Evolutionary conservation across 53 echinoderm and acorn worm species (phyloP), one percentile per base, ranked within the genome.

Genomic region (Holothuria leucospilota): DNA sequence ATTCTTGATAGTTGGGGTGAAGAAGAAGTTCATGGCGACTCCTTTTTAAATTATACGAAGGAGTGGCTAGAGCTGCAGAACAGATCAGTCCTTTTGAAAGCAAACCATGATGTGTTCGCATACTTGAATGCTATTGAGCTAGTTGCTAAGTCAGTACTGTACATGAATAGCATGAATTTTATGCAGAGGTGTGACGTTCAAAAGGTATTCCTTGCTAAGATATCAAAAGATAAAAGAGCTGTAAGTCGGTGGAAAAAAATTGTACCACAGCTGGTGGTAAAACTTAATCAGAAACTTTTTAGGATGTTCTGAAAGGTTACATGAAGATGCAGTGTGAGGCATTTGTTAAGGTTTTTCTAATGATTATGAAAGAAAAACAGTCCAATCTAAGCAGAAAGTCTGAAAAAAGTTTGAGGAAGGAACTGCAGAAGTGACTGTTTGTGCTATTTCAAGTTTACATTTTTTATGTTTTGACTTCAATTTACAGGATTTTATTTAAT

Each of bases 281-380:
- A 63, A n/a, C 11, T 63, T 8, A 63, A 20, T 63, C 64, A 63
- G 64, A 63, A 71, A 20, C 71, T 71, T 39, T 71, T 71, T 4
- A 71, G 20, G 71, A 71, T 71, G 8, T 71, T 20, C 18, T 39
- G 10, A 71, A 71, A 34, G 10, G 28, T 39, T 71, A 34, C 71
- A 71, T 71, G 10, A 71, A 71, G 40, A 71, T 71, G 71, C 20
- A 51, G 0, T 77, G 77, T 46, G 77, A 77, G 29, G 77, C 77
- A 42, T 77, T 77, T n/a, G n/a, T 77, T 21, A 77, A 77, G 46
- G 53, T 53, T 51, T 77, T 42, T 1, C 39, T 77, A 4, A 77
- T 51, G 21, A 40, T 77, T 20, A 21, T 25, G 42, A 49, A 51
- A 77, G 25, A 53, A 21, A 77, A 49, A n/a, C 25, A 77, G 42